These are phyloP conservation scores for Phoenicopterus ruber DNA, from an alignment of 2,113 vertebrate species.

Conservation along the genomic window DNA sequence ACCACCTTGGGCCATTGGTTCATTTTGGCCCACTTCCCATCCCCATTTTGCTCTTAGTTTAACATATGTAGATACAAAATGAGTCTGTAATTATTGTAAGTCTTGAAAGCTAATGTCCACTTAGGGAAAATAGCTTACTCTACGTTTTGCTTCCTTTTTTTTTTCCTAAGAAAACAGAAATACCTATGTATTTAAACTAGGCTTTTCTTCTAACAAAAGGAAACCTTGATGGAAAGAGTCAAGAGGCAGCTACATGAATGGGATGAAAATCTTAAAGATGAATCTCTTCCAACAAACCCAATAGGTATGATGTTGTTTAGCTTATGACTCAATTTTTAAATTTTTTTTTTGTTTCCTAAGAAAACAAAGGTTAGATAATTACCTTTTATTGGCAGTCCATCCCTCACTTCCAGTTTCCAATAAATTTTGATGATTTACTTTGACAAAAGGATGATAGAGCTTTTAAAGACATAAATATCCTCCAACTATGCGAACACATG, in stretches of 20 bases:
- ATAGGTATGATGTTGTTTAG: slow-evolving; percentile 76
- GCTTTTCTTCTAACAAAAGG: slow-evolving; percentile 78
- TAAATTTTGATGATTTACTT: not conserved
- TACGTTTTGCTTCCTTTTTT: slow-evolving; percentile 28
- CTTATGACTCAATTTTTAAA: not conserved
- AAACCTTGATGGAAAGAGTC: slow-evolving; percentile 95
- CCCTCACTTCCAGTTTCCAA: not conserved
- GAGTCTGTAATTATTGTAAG: not conserved
- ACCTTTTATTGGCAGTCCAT: not conserved
- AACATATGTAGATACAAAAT: not conserved
- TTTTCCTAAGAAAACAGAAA: slow-evolving; percentile 37
- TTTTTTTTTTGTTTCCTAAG: not conserved
- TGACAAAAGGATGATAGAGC: not conserved
- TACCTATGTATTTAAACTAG: slow-evolving; percentile 61
- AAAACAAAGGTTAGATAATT: not conserved
- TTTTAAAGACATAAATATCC: not conserved
- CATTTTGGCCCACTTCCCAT: not conserved
- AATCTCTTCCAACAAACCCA: slow-evolving; percentile 92
- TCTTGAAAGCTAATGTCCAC: not conserved
- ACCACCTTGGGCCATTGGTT: not conserved
- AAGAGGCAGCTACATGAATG: slow-evolving; percentile 95
- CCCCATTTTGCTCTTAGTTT: not conserved
- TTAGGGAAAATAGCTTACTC: slow-evolving; percentile 30
- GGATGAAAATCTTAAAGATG: slow-evolving; percentile 98
- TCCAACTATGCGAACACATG: not conserved